These are phyloP conservation scores for Phylloscopus whistleri DNA, from an alignment of 2,113 vertebrate genomes.

Conservation along the genomic window DNA sequence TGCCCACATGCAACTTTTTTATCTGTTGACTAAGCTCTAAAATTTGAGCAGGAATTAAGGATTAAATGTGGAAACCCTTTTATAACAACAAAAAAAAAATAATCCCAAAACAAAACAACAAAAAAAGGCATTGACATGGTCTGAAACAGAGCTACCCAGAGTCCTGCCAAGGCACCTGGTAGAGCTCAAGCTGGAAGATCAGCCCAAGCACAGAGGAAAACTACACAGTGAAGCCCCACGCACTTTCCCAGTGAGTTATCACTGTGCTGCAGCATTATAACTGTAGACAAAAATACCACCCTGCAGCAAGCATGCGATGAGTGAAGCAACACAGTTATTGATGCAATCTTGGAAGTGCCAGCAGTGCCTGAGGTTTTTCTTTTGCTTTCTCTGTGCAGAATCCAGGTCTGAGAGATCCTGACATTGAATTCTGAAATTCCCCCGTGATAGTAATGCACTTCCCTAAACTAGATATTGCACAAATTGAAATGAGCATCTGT, in stretches of 20 bases:
- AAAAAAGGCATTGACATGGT: too few species aligned
- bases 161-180: not conserved
- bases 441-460: accelerated
- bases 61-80: not conserved
- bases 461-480: not conserved
- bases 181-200: not conserved
- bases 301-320: not conserved
- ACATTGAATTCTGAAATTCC: not conserved
- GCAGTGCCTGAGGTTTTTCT: not conserved
- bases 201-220: not conserved
- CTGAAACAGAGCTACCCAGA: not conserved
- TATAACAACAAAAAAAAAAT: not conserved
- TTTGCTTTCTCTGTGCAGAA: not conserved
- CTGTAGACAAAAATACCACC: not conserved
- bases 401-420: not conserved
- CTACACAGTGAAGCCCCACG: not conserved
- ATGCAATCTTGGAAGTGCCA: not conserved
- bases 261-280: not conserved
- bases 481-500: accelerated
- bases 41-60: not conserved
- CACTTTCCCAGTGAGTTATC: not conserved
- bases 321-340: not conserved
- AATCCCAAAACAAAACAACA: too few species aligned
- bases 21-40: not conserved
- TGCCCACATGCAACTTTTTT: not conserved